These are phyloP conservation scores for Pantherophis guttatus DNA, from an alignment of 2,113 vertebrate genomes.

Conservation along the genomic window DNA sequence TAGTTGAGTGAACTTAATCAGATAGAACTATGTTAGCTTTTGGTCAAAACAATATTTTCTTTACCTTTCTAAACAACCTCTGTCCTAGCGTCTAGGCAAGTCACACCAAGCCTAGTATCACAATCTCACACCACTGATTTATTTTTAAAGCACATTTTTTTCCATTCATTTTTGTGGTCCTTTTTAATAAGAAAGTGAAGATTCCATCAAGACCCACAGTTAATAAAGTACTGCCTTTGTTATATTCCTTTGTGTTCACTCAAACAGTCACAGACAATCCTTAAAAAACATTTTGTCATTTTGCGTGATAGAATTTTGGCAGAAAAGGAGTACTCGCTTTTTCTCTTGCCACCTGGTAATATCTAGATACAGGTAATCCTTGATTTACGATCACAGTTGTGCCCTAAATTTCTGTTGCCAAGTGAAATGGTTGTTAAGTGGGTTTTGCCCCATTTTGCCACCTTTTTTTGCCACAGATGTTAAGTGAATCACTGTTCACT, in stretches of 20 bases:
- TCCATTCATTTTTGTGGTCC: background rate
- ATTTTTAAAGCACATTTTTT: background rate
- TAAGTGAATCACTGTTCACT: background rate
- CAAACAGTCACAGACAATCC: background rate
- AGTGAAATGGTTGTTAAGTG: background rate
- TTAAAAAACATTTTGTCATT: background rate
- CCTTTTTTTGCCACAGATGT: background rate
- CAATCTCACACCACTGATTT: background rate
- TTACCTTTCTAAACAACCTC: background rate
- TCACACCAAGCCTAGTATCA: background rate
- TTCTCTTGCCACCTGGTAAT: background rate
- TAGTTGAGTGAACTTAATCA: slow-evolving; percentile 18
- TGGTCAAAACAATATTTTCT: slow-evolving; percentile 11
- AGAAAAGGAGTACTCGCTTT: background rate
- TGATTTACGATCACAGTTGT: background rate
- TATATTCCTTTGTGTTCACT: background rate
- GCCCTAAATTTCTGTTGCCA: background rate
- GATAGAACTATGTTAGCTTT: slow-evolving; percentile 7
- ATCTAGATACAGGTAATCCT: background rate
- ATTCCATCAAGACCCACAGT: background rate
- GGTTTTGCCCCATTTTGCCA: background rate
- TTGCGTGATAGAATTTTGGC: background rate
- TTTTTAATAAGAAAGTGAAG: background rate
- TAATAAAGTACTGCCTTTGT: background rate
- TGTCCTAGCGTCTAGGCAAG: background rate